Percentiles rank a stretch among this genome's conserved stretches.
phyloP scores from a whole-genome alignment of 2,797 vertebrate genomes.

The Eurystomus glaucurus region DNA sequence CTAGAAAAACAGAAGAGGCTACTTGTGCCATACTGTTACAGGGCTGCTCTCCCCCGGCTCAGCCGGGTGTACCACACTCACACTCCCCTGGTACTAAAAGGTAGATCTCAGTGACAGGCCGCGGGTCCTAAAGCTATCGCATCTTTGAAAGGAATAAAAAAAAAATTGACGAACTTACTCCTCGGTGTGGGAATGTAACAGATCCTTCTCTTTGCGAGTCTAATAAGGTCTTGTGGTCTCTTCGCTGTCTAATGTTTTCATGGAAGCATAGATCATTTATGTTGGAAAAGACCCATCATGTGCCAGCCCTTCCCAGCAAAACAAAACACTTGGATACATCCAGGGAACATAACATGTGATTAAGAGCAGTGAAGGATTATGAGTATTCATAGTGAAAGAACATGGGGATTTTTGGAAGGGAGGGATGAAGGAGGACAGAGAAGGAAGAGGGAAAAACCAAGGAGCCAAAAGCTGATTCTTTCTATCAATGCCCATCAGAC shows the following conservation, averaged over 20 bases:
- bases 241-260: background rate
- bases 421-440: background rate
- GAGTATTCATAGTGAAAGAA: background rate
- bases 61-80: background rate
- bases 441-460: background rate
- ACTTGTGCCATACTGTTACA: background rate
- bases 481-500: background rate
- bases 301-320: background rate
- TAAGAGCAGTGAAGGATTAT: background rate
- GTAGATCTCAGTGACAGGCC: background rate
- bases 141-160: background rate
- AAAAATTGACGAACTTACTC: background rate
- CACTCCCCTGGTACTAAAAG: background rate
- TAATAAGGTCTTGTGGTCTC: background rate
- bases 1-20: slow-evolving; percentile 14
- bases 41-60: background rate
- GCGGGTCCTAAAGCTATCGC: background rate
- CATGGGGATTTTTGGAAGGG: background rate
- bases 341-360: background rate
- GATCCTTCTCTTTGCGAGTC: background rate
- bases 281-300: background rate
- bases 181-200: background rate
- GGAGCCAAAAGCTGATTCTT: background rate
- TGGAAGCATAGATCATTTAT: background rate
- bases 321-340: background rate